Percentiles rank a stretch among this genome's conserved stretches.
These are phyloP conservation scores for Thereva unica DNA, from an alignment of 2,888 invertebrate genomes.

Conservation along the genomic window DNA sequence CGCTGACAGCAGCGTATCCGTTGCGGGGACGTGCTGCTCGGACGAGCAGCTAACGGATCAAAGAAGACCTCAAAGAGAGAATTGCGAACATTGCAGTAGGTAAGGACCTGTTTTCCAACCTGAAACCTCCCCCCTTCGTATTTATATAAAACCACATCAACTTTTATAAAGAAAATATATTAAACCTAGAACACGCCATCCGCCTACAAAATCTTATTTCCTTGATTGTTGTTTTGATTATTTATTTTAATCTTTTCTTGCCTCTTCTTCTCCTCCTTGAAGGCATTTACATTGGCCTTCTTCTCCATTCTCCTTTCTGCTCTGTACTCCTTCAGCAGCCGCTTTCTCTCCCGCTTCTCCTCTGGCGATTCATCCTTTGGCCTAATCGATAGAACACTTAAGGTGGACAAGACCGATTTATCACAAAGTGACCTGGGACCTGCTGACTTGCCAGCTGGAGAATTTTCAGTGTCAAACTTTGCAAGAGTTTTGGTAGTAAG, in stretches of 20 bases:
- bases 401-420: conserved; percentile 69
- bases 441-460: conserved; percentile 45
- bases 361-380: conserved; percentile 78
- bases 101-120: too few relatives aligned
- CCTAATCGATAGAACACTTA: conserved; percentile 70
- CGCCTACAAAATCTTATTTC: conserved; percentile 63
- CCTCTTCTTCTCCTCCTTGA: conserved; percentile 82
- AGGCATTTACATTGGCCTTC: conserved; percentile 79
- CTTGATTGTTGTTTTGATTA: conserved; percentile 74
- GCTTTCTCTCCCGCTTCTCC: conserved; percentile 77
- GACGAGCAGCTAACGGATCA: too few relatives aligned
- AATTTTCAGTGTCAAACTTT: conserved; percentile 63
- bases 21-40: too few relatives aligned
- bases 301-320: conserved; percentile 78
- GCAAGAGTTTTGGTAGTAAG: conserved; percentile 73
- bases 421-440: conserved; percentile 65
- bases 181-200: too few relatives aligned
- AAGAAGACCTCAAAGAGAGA: too few relatives aligned
- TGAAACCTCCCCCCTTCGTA: too few relatives aligned
- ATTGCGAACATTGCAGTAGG: too few relatives aligned
- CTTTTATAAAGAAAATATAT: too few relatives aligned
- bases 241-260: conserved; percentile 79
- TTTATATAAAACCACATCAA: too few relatives aligned
- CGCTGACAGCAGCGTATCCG: too few relatives aligned
- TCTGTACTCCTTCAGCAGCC: conserved; percentile 75